Conservation (phyloP, 2,888 invertebrate genomes). For the Mesoligia furuncula region DNA sequence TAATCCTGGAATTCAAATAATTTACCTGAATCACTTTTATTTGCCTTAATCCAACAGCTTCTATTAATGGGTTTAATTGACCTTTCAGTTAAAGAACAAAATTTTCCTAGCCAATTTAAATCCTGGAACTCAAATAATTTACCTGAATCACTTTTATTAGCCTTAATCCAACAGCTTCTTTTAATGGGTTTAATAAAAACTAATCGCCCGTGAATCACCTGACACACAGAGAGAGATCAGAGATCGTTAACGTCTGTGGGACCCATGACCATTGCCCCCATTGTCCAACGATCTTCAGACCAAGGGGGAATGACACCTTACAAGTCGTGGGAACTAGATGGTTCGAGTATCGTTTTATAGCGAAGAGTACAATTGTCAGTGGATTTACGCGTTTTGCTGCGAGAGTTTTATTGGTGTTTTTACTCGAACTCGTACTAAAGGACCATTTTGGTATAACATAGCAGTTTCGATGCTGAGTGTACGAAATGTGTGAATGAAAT, state of each 20-base stretch:
- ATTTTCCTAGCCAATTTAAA: neutral
- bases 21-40: slow-evolving; percentile 4
- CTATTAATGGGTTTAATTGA: slow-evolving; percentile 18
- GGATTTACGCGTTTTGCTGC: slow-evolving; percentile 14
- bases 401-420: slow-evolving; percentile 30
- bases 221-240: slow-evolving; percentile 34
- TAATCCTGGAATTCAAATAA: slow-evolving; percentile 9
- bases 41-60: slow-evolving; percentile 6
- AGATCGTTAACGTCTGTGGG: slow-evolving; percentile 58
- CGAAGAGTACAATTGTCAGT: slow-evolving; percentile 9
- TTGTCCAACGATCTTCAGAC: slow-evolving; percentile 56
- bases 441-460: slow-evolving; percentile 11
- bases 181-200: slow-evolving; percentile 36
- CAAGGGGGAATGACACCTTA: slow-evolving; percentile 46
- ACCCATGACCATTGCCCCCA: slow-evolving; percentile 63
- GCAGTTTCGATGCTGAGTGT: neutral
- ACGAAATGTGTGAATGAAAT: neutral
- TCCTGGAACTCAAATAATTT: slow-evolving; percentile 12
- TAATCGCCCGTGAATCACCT: slow-evolving; percentile 28
- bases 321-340: slow-evolving; percentile 27
- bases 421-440: slow-evolving; percentile 7
- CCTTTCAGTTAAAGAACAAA: neutral
- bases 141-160: neutral
- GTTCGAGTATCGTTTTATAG: slow-evolving; percentile 35
- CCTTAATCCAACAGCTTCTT: slow-evolving; percentile 9